Base-by-base conservation (phyloP, 1,140 invertebrate genomes). In the Drosophila neocordata region DNA sequence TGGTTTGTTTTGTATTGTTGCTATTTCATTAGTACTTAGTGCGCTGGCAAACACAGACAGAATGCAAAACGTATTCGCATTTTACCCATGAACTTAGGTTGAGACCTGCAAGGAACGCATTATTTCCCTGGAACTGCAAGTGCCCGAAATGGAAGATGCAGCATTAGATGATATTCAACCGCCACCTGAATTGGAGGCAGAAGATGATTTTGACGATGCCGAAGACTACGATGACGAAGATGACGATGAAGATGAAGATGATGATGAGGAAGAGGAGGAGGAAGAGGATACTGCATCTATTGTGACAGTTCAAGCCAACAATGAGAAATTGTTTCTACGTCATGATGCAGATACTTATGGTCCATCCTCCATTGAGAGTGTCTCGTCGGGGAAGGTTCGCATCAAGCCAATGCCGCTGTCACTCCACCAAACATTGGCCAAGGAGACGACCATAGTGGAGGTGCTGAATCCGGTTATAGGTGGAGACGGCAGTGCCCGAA, bases 91-190 rank as follows among this genome's bases (percentile, higher is more conserved):
- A 88, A 72, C 74, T 77, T 91, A 97, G 96, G 96, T 97, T 82
- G 96, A 97, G 93, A 97, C 96, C 51, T 95, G 96, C 57, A 94
- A 96, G 92, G 96, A 97, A 92, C 97, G 97, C 92, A 97, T 97
- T 77, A 96, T 97, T 90, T 97, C 96, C 48, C 92, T 97, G 90
- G 96, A 97, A 91, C 91, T 97, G 83, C 89, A 92, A 67, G 91
- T 91, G 72, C 91, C 91, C n/a, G 90, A 89, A 18, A 55, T 69
- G 12, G 89, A 90, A 8, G 79, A 81, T 27, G 73, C 64, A 3
- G 56, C 69, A 15, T 64, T 89, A 2, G 87, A 89, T n/a, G 76
- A 76, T n/a, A 89, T 82, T 9, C 80, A 81, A 27, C 84, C 84
- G 53, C 84, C 84, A 7, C 38, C 77, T 15, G 82, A 82, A 20